Base-by-base conservation (phyloP, 2,113 vertebrate genomes). In the Fulmarus glacialis region DNA sequence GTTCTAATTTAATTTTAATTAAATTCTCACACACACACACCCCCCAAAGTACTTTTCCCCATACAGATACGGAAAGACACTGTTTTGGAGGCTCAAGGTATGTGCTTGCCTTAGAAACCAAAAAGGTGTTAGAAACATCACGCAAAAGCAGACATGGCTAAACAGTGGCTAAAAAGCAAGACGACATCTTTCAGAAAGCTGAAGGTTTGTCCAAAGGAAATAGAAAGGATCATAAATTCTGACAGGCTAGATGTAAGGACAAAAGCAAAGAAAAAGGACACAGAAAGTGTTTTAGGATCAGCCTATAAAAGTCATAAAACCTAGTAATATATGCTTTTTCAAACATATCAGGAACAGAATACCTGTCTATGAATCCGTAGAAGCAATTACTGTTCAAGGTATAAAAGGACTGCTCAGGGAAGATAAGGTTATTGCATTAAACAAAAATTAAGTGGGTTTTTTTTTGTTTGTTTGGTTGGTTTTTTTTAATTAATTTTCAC, bases 121-220 rank as follows among this genome's bases (percentile, higher is more conserved):
- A 90, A 87, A 26, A 36, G n/a, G 4, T 36, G 21, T 43, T 62
- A 56, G 22, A 71, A 85, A 67, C 7, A 72, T 21, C n/a, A 62
- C 1, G 6, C 5, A 45, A 78, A 43, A 5, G 21, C 13, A 63
- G n/a, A 75, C 0, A 0, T 20, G n/a, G 34, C 24, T 84, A 29
- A 88, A 63, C 2, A 42, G 15, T 12, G 8, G 36, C 63, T 82
- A 32, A 59, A 67, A 53, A 55, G 36, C 1, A 1, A 63, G 22
- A 68, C 12, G 26, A 32, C 5, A 23, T 34, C 36, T 48, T 38
- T 68, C 56, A 40, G 40, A 82, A 95, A 68, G 26, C 8, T 42
- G 17, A 42, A 75, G 13, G 30, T 34, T 80, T 86, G 32, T 47
- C 43, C 42, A 63, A 67, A 85, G 29, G 19, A 93, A 71, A 55